Conservation (phyloP, 2,797 vertebrate genomes). For the Leptodactylus fallax region DNA sequence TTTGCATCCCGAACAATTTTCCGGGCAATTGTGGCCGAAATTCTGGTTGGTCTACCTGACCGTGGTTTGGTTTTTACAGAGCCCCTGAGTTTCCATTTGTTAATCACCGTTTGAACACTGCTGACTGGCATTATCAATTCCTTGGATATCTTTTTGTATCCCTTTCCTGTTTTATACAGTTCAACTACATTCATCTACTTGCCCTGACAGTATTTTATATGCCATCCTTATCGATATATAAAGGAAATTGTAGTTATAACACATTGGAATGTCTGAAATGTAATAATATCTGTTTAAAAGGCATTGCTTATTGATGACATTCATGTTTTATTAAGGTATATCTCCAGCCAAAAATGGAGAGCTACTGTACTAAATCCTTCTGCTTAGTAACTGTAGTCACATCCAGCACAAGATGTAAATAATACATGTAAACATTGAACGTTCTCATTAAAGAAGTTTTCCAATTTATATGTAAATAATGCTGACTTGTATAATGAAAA, state of each 20-base stretch:
- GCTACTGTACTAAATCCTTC: not conserved
- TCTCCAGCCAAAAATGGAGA: slow-evolving; percentile 4
- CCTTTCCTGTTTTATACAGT: no score
- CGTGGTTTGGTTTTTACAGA: no score
- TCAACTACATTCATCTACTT: no score
- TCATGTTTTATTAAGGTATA: not conserved
- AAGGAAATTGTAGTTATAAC: not conserved
- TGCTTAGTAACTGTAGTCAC: not conserved
- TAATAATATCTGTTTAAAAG: not conserved
- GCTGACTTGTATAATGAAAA: not conserved
- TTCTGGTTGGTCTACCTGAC: no score
- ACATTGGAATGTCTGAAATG: not conserved
- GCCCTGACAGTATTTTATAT: no score
- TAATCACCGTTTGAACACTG: no score
- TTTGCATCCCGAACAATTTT: no score
- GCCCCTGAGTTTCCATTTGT: no score
- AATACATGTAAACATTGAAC: not conserved
- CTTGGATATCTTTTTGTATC: no score
- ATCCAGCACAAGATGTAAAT: not conserved
- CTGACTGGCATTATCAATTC: no score
- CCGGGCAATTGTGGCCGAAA: no score
- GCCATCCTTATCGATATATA: no score
- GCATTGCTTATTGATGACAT: slow-evolving; percentile 10
- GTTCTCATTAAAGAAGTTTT: not conserved
- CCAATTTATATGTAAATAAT: not conserved